These are phyloP conservation scores for Pachydiplax longipennis DNA, from an alignment of 2,888 invertebrate species.

Conservation along the genomic window DNA sequence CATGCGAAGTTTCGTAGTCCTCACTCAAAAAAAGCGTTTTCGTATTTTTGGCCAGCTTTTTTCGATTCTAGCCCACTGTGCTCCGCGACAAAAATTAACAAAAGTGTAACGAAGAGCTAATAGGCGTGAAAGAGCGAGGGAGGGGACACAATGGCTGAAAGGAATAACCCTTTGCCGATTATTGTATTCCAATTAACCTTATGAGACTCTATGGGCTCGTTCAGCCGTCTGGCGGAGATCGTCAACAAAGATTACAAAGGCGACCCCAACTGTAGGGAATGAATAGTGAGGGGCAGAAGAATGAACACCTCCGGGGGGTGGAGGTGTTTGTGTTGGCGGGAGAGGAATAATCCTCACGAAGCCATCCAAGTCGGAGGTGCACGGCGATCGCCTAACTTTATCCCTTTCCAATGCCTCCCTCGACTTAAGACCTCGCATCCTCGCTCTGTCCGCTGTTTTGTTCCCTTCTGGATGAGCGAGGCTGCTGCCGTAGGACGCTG, in stretches of 20 bases:
- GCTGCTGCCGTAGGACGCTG: background rate
- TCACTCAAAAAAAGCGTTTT: no score
- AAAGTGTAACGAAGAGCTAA: background rate
- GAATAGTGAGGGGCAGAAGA: background rate
- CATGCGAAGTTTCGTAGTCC: no score
- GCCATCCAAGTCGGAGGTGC: conserved; percentile 5
- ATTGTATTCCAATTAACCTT: conserved; percentile 42
- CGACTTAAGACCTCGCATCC: background rate
- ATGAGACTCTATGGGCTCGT: background rate
- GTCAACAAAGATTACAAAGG: conserved; percentile 30
- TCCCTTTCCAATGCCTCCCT: background rate
- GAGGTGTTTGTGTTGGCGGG: conserved; percentile 1
- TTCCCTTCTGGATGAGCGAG: background rate
- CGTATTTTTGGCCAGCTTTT: no score
- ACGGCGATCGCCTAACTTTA: background rate
- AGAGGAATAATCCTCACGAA: conserved; percentile 29
- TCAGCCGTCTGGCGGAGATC: background rate
- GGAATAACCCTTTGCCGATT: conserved; percentile 38
- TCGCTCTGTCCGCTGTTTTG: background rate
- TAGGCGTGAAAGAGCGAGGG: background rate
- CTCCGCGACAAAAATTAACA: background rate
- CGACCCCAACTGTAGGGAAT: conserved; percentile 5
- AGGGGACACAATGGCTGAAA: background rate
- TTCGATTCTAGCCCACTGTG: no score
- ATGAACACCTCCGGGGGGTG: background rate